Evolutionary conservation across 2,888 invertebrate genomes (phyloP).

Genomic region (Neria commutata): DNA sequence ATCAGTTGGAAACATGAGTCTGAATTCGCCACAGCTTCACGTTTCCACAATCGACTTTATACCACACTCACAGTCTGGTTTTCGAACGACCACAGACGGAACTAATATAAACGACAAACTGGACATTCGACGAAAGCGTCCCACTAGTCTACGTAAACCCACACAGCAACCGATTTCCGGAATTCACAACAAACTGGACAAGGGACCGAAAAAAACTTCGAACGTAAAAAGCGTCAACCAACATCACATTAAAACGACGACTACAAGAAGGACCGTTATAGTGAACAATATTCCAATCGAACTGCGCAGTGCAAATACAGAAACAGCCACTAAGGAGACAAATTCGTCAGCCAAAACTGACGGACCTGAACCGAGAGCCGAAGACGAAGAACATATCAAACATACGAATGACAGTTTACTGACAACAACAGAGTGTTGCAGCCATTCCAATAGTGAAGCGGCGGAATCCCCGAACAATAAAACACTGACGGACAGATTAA

Average conservation of each 20-base stretch:
- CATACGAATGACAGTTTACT: neutral
- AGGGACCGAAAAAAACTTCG: constrained; percentile 32
- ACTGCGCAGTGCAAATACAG: constrained; percentile 41
- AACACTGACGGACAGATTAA: no score
- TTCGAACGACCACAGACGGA: constrained; percentile 43
- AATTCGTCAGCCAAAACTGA: neutral
- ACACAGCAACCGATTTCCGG: constrained; percentile 45
- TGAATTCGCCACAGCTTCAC: constrained; percentile 5
- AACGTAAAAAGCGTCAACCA: constrained; percentile 37
- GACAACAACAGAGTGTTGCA: neutral
- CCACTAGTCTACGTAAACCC: constrained; percentile 51
- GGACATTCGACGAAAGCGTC: constrained; percentile 63
- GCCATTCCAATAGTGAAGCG: no score
- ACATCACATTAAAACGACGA: constrained; percentile 34
- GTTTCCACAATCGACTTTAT: constrained; percentile 44
- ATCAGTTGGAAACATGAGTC: constrained; percentile 18
- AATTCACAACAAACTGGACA: constrained; percentile 55
- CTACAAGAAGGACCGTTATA: constrained; percentile 49
- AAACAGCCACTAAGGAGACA: neutral
- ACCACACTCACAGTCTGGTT: constrained; percentile 43
- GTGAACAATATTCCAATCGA: constrained; percentile 58
- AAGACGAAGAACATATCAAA: neutral
- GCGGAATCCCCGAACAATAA: no score
- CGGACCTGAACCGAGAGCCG: neutral
- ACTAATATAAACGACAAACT: constrained; percentile 68